A percentile compares a stretch with the other conserved stretches of the same genome.
These are phyloP conservation scores for Prenolepis imparis DNA, from an alignment of 2,888 invertebrate species.

Conservation along the genomic window DNA sequence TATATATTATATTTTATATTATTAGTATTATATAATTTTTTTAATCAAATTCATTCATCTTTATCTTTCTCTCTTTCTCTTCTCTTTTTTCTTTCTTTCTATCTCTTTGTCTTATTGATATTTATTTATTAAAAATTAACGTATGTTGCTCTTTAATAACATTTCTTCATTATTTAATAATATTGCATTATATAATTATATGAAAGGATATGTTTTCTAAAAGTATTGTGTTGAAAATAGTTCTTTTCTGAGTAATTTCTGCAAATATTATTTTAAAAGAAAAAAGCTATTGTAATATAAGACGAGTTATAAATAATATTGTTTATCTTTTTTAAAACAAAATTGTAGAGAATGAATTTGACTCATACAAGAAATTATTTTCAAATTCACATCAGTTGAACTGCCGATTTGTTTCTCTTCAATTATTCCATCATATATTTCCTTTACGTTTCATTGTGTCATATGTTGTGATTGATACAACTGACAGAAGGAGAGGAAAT, in stretches of 20 bases:
- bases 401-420: neutral
- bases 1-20: no score
- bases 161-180: neutral
- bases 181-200: neutral
- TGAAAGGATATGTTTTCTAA: neutral
- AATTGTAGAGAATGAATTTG: neutral
- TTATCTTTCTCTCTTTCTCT: no score
- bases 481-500: conserved; percentile 31
- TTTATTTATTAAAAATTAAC: neutral
- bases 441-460: neutral
- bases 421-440: neutral
- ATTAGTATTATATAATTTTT: no score
- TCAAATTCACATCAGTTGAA: neutral
- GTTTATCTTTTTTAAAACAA: neutral
- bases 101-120: neutral
- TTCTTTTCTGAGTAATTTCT: neutral
- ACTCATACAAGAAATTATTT: neutral
- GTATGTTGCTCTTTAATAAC: neutral
- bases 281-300: neutral
- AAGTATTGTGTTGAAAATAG: neutral
- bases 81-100: no score
- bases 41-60: no score
- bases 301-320: neutral
- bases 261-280: neutral
- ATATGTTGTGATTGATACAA: conserved; percentile 44